These are phyloP conservation scores for Crotalus viridis DNA, from an alignment of 2,113 vertebrate species.

Conservation along the genomic window DNA sequence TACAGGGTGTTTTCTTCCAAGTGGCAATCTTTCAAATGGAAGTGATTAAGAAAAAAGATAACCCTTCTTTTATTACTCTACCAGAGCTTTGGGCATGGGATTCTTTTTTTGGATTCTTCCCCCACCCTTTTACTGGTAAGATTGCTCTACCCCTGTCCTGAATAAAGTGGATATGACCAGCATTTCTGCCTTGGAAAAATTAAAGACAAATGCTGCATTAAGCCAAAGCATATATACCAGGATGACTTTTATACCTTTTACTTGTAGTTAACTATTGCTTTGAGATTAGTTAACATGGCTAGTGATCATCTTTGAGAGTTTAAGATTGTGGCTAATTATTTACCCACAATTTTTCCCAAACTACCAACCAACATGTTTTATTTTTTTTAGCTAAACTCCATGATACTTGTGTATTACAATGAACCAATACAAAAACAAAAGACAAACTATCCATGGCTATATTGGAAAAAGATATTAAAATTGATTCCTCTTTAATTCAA, in stretches of 20 bases:
- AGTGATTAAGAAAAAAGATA: neutral
- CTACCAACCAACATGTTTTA: neutral
- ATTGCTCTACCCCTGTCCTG: neutral
- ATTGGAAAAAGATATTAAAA: neutral
- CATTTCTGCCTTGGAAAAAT: neutral
- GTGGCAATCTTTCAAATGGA: neutral
- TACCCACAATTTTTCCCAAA: neutral
- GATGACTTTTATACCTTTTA: neutral
- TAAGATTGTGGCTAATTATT: neutral
- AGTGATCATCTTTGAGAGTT: neutral
- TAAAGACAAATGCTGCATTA: neutral
- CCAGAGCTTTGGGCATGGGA: neutral
- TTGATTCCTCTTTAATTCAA: neutral
- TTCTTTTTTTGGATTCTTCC: neutral
- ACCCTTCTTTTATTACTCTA: neutral
- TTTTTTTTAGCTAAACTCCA: neutral
- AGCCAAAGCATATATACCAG: neutral
- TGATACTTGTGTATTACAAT: neutral
- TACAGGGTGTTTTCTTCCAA: neutral
- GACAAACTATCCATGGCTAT: neutral
- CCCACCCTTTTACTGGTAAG: neutral
- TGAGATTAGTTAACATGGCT: neutral
- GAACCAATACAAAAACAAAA: neutral
- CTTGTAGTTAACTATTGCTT: conserved; percentile 7
- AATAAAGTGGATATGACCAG: neutral